These are phyloP conservation scores for Berghia stephanieae DNA, from an alignment of 1,140 invertebrate species.

Conservation along the genomic window DNA sequence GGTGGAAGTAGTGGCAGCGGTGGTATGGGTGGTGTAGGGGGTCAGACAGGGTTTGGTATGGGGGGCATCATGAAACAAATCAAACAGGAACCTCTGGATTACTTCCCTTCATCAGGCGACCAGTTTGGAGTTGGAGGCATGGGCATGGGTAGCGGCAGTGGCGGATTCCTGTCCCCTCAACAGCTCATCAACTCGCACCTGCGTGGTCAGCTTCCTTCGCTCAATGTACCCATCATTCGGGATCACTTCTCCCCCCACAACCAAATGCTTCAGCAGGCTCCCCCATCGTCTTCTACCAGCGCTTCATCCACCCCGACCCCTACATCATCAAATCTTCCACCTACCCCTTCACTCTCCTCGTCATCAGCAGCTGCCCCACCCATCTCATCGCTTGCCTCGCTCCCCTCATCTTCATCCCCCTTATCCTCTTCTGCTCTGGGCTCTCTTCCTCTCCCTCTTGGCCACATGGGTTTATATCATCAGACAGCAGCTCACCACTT, in stretches of 20 bases:
- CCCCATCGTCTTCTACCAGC: not conserved
- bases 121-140: constrained; percentile 22
- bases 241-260: constrained; percentile 21
- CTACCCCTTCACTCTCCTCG: constrained; percentile 23
- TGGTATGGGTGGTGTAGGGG: not conserved
- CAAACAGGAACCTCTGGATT: constrained; percentile 31
- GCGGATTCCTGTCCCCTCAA: constrained; percentile 26
- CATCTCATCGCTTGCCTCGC: not conserved
- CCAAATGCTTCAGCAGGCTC: constrained; percentile 21
- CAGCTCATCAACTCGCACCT: constrained; percentile 27
- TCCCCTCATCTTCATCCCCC: constrained; percentile 30
- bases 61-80: constrained; percentile 27
- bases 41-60: not conserved
- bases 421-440: constrained; percentile 5
- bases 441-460: constrained; percentile 26
- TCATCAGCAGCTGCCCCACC: not conserved
- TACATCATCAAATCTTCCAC: constrained; percentile 28
- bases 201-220: constrained; percentile 12
- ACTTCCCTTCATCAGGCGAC: constrained; percentile 23
- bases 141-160: constrained; percentile 1
- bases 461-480: constrained; percentile 31
- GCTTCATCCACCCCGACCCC: constrained; percentile 32
- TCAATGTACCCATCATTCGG: constrained; percentile 25
- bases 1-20: not conserved
- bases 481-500: constrained; percentile 29